Conservation (phyloP, 2,797 vertebrate genomes). For the Craterocephalus amniculus region DNA sequence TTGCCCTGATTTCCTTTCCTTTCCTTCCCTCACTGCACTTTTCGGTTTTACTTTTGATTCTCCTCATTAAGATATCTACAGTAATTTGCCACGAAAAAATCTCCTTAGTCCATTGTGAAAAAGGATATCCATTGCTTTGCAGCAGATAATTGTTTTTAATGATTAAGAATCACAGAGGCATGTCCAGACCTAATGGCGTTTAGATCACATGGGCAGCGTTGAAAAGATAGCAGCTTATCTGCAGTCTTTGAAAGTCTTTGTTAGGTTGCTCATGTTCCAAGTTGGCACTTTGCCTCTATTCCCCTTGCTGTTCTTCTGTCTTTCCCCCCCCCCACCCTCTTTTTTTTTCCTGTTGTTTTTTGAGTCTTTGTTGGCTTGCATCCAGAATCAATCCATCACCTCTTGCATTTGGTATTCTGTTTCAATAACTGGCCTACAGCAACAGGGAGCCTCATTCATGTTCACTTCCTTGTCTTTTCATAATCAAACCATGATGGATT, state of each 20-base stretch:
- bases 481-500: conserved; percentile 80
- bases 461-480: conserved; percentile 76
- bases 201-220: conserved; percentile 60
- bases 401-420: conserved; percentile 64
- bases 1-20: background rate
- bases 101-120: conserved; percentile 21
- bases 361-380: conserved; percentile 55
- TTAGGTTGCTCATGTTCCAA: conserved; percentile 55
- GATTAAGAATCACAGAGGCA: conserved; percentile 61
- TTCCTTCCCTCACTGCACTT: background rate
- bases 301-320: conserved; percentile 44
- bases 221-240: conserved; percentile 70
- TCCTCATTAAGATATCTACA: conserved; percentile 34
- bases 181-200: conserved; percentile 60
- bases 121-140: conserved; percentile 43
- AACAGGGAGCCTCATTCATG: conserved; percentile 77
- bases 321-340: conserved; percentile 28
- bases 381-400: conserved; percentile 77
- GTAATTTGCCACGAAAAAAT: conserved; percentile 38
- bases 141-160: conserved; percentile 66
- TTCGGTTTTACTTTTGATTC: conserved; percentile 19
- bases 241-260: conserved; percentile 61
- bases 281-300: conserved; percentile 53
- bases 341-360: conserved; percentile 35
- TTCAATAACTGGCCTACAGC: conserved; percentile 66